Evolutionary conservation across 2,113 vertebrate genomes (phyloP).

Genomic region (Tachuris rubrigastra): DNA sequence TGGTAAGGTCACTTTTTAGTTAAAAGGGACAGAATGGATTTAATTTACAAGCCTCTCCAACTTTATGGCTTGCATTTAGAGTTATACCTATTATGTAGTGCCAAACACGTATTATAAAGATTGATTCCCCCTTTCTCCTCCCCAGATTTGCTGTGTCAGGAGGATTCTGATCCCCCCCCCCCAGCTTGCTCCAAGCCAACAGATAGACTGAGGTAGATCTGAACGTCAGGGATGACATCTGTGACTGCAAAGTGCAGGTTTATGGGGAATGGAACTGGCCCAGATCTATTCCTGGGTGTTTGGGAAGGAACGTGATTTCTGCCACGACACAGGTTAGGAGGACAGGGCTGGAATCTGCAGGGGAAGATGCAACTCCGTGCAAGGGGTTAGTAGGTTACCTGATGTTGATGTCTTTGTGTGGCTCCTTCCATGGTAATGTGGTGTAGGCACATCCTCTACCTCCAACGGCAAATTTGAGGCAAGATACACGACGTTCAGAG

Average conservation of each 20-base stretch:
- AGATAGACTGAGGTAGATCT: slow-evolving; percentile 15
- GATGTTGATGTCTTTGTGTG: neutral
- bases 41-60: slow-evolving; percentile 68
- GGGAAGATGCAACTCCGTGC: neutral
- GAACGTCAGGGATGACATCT: neutral
- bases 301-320: neutral
- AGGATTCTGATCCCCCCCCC: neutral
- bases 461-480: neutral
- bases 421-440: neutral
- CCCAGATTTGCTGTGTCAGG: slow-evolving; percentile 53
- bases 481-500: neutral
- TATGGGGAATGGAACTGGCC: neutral
- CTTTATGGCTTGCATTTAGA: slow-evolving; percentile 61
- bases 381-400: neutral
- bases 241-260: neutral
- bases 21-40: slow-evolving; percentile 57
- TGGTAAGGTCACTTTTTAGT: slow-evolving; percentile 65
- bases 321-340: neutral
- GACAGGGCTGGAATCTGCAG: neutral
- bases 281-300: neutral
- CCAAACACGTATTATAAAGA: slow-evolving; percentile 61
- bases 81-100: slow-evolving; percentile 52
- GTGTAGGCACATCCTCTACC: neutral
- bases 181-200: neutral
- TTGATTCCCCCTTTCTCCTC: slow-evolving; percentile 50